Base-by-base conservation (phyloP, 2,113 vertebrate species). In the Nesospiza acunhae region DNA sequence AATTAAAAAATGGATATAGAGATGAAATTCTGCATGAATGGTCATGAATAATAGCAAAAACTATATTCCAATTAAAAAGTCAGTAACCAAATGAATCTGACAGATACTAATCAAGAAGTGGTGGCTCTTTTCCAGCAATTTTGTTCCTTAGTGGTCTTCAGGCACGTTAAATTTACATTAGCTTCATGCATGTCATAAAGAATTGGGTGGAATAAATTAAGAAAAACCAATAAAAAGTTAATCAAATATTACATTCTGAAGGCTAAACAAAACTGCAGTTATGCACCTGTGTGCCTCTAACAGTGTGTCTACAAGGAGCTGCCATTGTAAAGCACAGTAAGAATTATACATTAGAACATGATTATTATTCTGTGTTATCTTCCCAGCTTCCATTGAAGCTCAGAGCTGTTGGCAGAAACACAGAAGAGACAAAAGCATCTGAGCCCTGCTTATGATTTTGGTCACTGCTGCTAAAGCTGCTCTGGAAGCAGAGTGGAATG, bases 41-140 rank as follows among this genome's bases (percentile, higher is more conserved):
- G 55, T 60, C 69, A 80, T 26, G 37, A 87, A 74, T 73, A 87
- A 91, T 70, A 79, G 37, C 46, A 89, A 94, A 60, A 96, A 47
- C 41, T 73, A n/a, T 86, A 42, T 88, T 92, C 84, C 79, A 94
- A 37, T 94, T 95, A 93, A 89, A 93, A 96, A 55, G 22, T 53
- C 27, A 55, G 28, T 22, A 82, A 70, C 16, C 27, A 78, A 53
- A n/a, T 70, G 35, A 82, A 68, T 94, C 83, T 70, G 60, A 44
- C 62, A 60, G 58, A 69, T 77, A 55, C 15, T 15, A 19, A 2
- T 80, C 69, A 81, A 94, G 31, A 7, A 53, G n/a, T 24, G 15
- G 59, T 41, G 90, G 16, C 28, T 78, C 3, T 83, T 77, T 82
- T 69, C 28, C 46, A 63, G 17, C 6, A 63, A 22, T 46, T 89